A percentile compares a stretch with the other conserved stretches of the same genome.
These are phyloP conservation scores for Regulus satrapa DNA, from an alignment of 2,113 vertebrate genomes.

Conservation along the genomic window DNA sequence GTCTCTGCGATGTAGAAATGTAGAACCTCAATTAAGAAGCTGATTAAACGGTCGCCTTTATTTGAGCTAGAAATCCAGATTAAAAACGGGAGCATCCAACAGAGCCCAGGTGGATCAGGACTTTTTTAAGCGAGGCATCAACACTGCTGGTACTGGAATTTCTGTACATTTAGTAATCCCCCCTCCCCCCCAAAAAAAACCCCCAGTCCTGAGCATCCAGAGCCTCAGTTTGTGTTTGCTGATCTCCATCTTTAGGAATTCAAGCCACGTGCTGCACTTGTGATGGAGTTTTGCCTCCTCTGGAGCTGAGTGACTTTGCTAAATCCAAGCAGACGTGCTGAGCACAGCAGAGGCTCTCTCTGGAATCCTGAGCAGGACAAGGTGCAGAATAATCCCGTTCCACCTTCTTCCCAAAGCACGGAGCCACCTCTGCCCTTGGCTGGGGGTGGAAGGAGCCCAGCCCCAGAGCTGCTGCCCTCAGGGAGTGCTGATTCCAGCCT, in stretches of 20 bases:
- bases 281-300: background rate
- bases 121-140: background rate
- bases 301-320: background rate
- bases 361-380: background rate
- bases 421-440: background rate
- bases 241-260: background rate
- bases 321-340: background rate
- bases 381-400: background rate
- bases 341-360: background rate
- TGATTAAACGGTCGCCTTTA: constrained; percentile 37
- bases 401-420: constrained; percentile 27
- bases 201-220: rapidly evolving
- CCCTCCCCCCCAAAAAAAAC: background rate
- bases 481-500: background rate
- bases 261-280: rapidly evolving
- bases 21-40: constrained; percentile 40
- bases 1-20: constrained; percentile 13
- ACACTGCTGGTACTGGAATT: rapidly evolving
- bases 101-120: background rate
- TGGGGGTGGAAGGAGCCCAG: background rate
- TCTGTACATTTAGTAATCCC: background rate
- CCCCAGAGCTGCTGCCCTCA: constrained; percentile 10
- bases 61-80: background rate
- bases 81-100: background rate
- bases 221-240: rapidly evolving